A percentile compares a stretch with the other conserved stretches of the same genome.
phyloP scores from a whole-genome alignment of 2,888 invertebrate genomes.

The Cremastinae sp. region DNA sequence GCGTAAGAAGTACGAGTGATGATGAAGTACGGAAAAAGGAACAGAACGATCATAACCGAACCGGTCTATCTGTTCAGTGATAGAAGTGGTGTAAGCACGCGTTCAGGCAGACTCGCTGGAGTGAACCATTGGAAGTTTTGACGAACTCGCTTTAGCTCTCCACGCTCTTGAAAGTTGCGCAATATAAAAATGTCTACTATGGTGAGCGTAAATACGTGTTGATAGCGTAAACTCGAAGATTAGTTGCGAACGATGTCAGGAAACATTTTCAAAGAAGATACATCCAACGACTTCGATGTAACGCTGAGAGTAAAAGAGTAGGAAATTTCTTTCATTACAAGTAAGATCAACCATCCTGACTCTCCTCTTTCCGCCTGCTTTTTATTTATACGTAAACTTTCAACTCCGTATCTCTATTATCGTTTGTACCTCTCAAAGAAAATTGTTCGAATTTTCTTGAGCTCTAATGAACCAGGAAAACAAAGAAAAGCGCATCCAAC shows the following conservation, averaged over 20 bases:
- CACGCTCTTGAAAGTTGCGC: constrained; percentile 11
- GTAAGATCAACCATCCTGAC: neutral
- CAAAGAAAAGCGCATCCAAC: constrained; percentile 5
- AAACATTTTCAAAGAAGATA: constrained; percentile 26
- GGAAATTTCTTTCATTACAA: neutral
- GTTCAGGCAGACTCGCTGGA: constrained; percentile 45
- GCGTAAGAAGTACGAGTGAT: constrained; percentile 6
- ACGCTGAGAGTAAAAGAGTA: neutral
- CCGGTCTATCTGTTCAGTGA: neutral
- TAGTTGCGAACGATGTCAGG: constrained; percentile 39
- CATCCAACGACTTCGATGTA: constrained; percentile 17
- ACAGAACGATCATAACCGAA: constrained; percentile 16
- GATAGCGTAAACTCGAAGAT: constrained; percentile 41
- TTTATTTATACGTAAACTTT: constrained; percentile 13
- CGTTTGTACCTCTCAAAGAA: neutral
- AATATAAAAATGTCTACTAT: neutral
- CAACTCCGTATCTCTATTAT: neutral
- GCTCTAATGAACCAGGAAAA: constrained; percentile 31
- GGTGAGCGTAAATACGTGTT: neutral
- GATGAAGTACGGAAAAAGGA: constrained; percentile 14
- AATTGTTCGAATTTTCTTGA: constrained; percentile 37
- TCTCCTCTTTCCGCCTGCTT: neutral
- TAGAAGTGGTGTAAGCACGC: constrained; percentile 47
- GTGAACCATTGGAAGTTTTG: constrained; percentile 42
- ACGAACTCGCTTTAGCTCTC: constrained; percentile 41